These are phyloP conservation scores for Eidolon dupreanum DNA, from an alignment of 2,797 vertebrate genomes.

Conservation along the genomic window DNA sequence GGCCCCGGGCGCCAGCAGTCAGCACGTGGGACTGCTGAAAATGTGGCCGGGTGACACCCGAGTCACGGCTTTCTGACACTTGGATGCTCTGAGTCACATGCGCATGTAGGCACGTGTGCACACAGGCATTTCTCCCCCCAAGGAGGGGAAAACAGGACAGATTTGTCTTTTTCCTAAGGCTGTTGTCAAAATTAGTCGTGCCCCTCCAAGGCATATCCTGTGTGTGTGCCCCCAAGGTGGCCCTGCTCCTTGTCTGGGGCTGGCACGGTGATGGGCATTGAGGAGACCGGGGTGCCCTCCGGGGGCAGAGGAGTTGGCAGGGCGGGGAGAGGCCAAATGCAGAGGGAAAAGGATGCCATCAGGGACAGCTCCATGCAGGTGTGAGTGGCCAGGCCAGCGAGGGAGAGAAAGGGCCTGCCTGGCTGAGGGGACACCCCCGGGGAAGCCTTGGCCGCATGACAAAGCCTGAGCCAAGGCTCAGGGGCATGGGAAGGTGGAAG, in stretches of 20 bases:
- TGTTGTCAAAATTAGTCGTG: conserved; percentile 3
- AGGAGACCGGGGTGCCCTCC: fast-evolving
- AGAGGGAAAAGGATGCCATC: fast-evolving
- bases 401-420: background rate
- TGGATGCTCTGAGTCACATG: background rate
- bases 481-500: background rate
- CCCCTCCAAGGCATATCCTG: background rate
- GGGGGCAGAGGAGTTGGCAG: background rate
- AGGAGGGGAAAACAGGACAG: background rate
- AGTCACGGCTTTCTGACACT: background rate
- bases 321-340: too few relatives aligned
- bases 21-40: fast-evolving
- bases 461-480: background rate
- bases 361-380: fast-evolving
- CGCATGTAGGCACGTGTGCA: fast-evolving
- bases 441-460: background rate
- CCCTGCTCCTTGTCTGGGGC: background rate
- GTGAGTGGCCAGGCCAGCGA: background rate
- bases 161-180: conserved; percentile 48
- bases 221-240: background rate
- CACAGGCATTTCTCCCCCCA: background rate
- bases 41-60: fast-evolving
- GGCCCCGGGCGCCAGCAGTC: background rate
- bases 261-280: fast-evolving
- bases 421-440: background rate